These are phyloP conservation scores for Hypsopygia costalis DNA, from an alignment of 2,888 invertebrate species.

Conservation along the genomic window DNA sequence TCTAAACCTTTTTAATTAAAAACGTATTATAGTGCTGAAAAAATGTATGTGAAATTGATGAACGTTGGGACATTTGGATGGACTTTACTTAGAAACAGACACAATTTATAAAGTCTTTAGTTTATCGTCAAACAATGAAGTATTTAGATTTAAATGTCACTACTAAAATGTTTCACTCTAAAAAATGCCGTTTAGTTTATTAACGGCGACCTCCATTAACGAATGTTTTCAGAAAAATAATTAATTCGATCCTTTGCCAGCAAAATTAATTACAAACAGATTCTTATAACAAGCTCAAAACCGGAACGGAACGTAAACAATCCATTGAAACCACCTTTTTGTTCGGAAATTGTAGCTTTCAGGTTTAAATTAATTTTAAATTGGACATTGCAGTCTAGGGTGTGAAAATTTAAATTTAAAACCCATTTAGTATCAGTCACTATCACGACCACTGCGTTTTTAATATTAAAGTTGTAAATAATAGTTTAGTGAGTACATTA, in stretches of 20 bases:
- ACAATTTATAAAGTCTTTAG: too few relatives aligned
- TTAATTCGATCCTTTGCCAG: background rate
- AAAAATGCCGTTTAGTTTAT: background rate
- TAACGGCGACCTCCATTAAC: background rate
- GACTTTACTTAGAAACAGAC: too few relatives aligned
- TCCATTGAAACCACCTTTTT: background rate
- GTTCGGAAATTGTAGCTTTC: background rate
- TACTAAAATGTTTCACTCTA: too few relatives aligned
- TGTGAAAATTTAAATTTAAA: background rate
- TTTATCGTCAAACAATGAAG: too few relatives aligned
- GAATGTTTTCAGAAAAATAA: background rate
- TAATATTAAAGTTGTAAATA: too few relatives aligned
- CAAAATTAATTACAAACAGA: conserved; percentile 3
- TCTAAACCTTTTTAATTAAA: too few relatives aligned
- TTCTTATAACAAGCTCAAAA: background rate
- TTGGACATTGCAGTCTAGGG: background rate
- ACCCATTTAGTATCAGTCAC: background rate
- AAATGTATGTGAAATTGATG: too few relatives aligned
- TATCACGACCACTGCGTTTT: too few relatives aligned
- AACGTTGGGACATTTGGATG: too few relatives aligned
- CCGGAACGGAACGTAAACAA: conserved; percentile 1
- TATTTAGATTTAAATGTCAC: too few relatives aligned
- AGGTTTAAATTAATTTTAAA: conserved; percentile 3
- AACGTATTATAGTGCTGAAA: too few relatives aligned
- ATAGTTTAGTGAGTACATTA: too few relatives aligned